These are phyloP conservation scores for Uropsilus gracilis DNA, from an alignment of 2,113 vertebrate genomes.

Conservation along the genomic window DNA sequence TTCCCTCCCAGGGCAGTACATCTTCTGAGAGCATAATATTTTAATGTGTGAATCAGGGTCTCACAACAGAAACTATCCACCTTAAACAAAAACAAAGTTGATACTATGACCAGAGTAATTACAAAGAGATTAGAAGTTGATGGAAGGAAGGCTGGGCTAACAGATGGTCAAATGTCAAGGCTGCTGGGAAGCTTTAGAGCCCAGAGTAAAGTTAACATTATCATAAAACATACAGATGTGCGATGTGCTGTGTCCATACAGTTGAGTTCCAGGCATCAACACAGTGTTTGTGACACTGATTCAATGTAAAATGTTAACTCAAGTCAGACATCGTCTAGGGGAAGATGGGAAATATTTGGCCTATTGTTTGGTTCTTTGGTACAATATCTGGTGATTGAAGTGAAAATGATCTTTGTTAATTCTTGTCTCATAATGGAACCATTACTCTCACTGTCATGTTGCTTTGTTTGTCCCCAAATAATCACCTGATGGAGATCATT, in stretches of 20 bases:
- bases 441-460: not conserved
- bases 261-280: not conserved
- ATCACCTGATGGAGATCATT: not conserved
- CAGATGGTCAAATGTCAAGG: not conserved
- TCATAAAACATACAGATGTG: not conserved
- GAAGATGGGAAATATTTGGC: not conserved
- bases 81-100: not conserved
- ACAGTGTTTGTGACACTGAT: not conserved
- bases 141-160: not conserved
- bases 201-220: accelerated
- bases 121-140: not conserved
- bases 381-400: not conserved
- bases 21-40: not conserved
- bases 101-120: not conserved
- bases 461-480: accelerated
- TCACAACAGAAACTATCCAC: not conserved
- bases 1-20: not conserved
- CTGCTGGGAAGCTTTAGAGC: not conserved
- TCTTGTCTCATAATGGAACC: not conserved
- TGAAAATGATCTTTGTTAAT: not conserved
- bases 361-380: not conserved
- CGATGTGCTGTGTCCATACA: not conserved
- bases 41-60: not conserved
- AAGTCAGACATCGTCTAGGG: not conserved
- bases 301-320: not conserved